phyloP scores from a whole-genome alignment of 1,140 invertebrate genomes.

The Orius insidiosus region DNA sequence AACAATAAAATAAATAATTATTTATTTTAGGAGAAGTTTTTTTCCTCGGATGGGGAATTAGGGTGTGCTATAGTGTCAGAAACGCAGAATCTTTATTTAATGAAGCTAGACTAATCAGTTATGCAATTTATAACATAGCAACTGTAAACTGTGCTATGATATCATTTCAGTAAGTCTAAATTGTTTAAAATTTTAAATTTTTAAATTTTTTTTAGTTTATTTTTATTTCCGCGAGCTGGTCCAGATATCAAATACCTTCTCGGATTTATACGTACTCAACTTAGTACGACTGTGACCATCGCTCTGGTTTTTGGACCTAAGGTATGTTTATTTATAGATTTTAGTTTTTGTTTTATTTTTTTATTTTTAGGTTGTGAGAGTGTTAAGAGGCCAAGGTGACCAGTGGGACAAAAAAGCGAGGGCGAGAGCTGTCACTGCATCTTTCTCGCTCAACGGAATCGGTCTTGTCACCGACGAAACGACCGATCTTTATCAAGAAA shows the following conservation, averaged over 20 bases:
- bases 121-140: slow-evolving; percentile 86
- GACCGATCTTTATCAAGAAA: slow-evolving; percentile 70
- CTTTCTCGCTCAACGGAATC: slow-evolving; percentile 70
- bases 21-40: slow-evolving; percentile 57
- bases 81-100: slow-evolving; percentile 85
- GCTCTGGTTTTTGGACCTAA: slow-evolving; percentile 73
- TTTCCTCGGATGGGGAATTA: slow-evolving; percentile 77
- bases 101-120: slow-evolving; percentile 78
- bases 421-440: slow-evolving; percentile 60
- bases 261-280: slow-evolving; percentile 68
- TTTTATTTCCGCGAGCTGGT: slow-evolving; percentile 66
- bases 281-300: slow-evolving; percentile 72
- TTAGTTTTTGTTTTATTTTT: not conserved
- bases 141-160: slow-evolving; percentile 80
- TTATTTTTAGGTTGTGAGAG: slow-evolving; percentile 43
- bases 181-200: not conserved
- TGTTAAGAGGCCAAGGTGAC: slow-evolving; percentile 64
- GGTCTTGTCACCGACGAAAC: slow-evolving; percentile 60
- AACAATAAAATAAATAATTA: not conserved
- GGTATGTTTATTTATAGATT: slow-evolving; percentile 29
- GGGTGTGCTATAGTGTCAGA: slow-evolving; percentile 75
- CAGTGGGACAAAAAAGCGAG: slow-evolving; percentile 67
- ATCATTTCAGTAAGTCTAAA: slow-evolving; percentile 65
- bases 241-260: slow-evolving; percentile 78
- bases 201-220: slow-evolving; percentile 42